A percentile compares a stretch with the other conserved stretches of the same genome.
phyloP scores from a whole-genome alignment of 23 tunicate genomes.

The Phallusia fumigata region DNA sequence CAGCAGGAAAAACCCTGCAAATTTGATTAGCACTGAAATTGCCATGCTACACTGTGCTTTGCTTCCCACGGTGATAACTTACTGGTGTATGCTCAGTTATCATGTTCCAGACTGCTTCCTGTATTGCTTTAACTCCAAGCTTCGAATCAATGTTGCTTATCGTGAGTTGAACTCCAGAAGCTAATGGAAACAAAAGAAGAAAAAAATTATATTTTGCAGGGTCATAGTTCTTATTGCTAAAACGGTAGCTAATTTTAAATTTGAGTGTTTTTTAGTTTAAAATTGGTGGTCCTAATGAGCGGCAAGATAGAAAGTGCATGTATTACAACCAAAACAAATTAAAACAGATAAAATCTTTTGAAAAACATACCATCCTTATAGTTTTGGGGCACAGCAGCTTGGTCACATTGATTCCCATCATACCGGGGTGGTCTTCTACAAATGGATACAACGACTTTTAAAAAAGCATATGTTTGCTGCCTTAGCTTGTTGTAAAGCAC shows the following conservation, averaged over 20 bases:
- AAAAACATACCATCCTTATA: background rate
- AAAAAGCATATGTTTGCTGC: background rate
- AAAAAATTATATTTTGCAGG: background rate
- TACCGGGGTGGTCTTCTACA: background rate
- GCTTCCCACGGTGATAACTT: background rate
- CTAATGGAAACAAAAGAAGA: background rate
- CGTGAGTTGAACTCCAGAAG: conserved; percentile 47
- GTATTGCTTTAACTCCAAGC: conserved; percentile 64
- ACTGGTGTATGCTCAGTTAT: conserved; percentile 45
- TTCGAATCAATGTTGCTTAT: conserved; percentile 88
- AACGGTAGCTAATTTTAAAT: too few species aligned
- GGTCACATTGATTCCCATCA: background rate
- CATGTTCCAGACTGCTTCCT: conserved; percentile 40
- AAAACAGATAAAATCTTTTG: too few species aligned
- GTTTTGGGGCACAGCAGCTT: background rate
- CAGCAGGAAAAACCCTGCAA: too few species aligned
- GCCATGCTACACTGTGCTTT: too few species aligned
- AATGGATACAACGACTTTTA: background rate
- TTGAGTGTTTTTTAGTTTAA: too few species aligned
- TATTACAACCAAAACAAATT: too few species aligned
- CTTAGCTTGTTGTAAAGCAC: background rate
- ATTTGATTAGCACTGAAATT: too few species aligned
- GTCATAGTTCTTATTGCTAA: too few species aligned
- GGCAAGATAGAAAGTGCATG: too few species aligned
- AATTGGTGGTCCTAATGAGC: too few species aligned